A percentile compares a stretch with the other conserved stretches of the same genome.
phyloP scores from a whole-genome alignment of 2,797 vertebrate genomes.

The Tenualosa ilisha region DNA sequence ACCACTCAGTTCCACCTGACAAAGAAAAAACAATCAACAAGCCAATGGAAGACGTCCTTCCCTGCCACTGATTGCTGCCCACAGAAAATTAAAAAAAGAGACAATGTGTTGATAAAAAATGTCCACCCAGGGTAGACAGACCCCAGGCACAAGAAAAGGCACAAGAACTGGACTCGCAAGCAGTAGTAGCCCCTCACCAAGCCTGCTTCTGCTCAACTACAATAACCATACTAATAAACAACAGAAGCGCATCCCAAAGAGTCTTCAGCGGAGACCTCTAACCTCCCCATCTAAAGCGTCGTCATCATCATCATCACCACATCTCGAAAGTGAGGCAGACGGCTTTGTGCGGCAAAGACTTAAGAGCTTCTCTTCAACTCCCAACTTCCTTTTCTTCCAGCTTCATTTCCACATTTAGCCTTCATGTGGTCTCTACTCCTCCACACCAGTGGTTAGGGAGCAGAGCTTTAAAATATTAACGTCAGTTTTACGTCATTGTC shows the following conservation, averaged over 20 bases:
- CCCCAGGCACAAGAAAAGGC: constrained; percentile 56
- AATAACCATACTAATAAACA: constrained; percentile 12
- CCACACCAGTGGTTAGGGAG: background rate
- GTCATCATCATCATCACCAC: background rate
- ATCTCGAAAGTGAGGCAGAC: background rate
- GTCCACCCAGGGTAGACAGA: constrained; percentile 47
- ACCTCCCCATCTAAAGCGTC: background rate
- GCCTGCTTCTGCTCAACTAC: constrained; percentile 50
- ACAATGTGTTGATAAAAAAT: constrained; percentile 49
- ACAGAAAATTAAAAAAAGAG: constrained; percentile 33
- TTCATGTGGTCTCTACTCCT: background rate
- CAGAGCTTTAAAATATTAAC: background rate
- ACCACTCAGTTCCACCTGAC: constrained; percentile 16
- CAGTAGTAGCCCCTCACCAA: constrained; percentile 34
- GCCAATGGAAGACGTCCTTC: constrained; percentile 42
- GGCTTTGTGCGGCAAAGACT: background rate
- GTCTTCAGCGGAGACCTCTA: background rate
- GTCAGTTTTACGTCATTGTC: background rate
- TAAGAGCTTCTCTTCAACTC: background rate
- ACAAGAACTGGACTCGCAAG: constrained; percentile 53
- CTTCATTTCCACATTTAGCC: background rate
- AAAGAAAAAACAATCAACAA: constrained; percentile 29
- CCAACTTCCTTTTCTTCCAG: background rate
- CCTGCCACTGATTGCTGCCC: constrained; percentile 52
- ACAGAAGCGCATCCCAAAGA: background rate